phyloP scores from a whole-genome alignment of 2,888 invertebrate species.

The Dione juno region DNA sequence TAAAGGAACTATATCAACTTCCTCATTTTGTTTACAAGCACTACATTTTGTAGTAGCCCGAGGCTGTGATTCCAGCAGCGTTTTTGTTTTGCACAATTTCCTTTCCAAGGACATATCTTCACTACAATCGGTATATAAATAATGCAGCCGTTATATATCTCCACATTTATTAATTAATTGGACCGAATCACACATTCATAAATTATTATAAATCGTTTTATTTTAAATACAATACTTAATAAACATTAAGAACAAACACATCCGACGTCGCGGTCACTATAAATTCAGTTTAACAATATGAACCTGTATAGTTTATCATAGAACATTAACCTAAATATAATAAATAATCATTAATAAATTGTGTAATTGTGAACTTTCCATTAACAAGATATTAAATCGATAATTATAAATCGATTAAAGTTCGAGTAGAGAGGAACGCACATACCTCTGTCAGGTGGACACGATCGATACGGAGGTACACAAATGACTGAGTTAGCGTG shows the following conservation, averaged over 20 bases:
- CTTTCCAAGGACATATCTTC: conserved; percentile 54
- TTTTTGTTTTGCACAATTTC: conserved; percentile 51
- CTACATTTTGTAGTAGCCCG: conserved; percentile 24
- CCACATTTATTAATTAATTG: conserved; percentile 20
- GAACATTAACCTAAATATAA: conserved; percentile 22
- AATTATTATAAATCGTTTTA: background rate
- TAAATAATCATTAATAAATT: conserved; percentile 34
- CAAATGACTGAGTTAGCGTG: conserved; percentile 59
- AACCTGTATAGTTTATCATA: background rate
- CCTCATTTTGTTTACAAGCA: conserved; percentile 38
- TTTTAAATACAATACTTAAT: background rate
- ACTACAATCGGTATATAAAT: conserved; percentile 24
- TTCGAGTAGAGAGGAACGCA: conserved; percentile 50
- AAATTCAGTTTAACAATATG: conserved; percentile 5
- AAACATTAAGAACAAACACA: background rate
- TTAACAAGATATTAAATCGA: conserved; percentile 42
- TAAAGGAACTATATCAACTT: conserved; percentile 34
- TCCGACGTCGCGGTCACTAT: conserved; percentile 42
- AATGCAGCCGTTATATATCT: conserved; percentile 2
- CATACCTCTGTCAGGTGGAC: conserved; percentile 61
- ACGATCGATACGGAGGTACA: conserved; percentile 58
- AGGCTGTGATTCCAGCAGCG: conserved; percentile 28
- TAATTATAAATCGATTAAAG: conserved; percentile 64
- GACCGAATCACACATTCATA: background rate
- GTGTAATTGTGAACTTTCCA: conserved; percentile 40